These are phyloP conservation scores for Peribatodes rhomboidaria DNA, from an alignment of 2,888 invertebrate species.

Conservation along the genomic window DNA sequence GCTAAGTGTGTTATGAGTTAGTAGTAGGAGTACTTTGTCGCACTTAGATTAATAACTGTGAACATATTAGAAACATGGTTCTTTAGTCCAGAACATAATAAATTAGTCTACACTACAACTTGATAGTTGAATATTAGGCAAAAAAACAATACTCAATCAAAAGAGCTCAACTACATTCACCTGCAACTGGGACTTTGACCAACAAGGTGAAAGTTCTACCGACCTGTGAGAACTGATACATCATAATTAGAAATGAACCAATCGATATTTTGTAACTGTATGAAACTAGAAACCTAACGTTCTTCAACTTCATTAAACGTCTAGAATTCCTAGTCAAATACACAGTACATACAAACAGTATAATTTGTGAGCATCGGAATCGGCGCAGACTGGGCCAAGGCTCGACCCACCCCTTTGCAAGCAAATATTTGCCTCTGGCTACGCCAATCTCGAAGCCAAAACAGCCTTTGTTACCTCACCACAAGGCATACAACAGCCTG, in stretches of 20 bases:
- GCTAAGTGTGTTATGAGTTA: too few species aligned
- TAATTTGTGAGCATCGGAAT: conserved; percentile 45
- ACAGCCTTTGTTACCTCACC: conserved; percentile 42
- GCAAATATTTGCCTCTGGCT: conserved; percentile 61
- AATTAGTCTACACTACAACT: too few species aligned
- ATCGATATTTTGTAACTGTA: conserved; percentile 6
- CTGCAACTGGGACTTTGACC: conserved; percentile 1
- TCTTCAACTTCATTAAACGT: conserved; percentile 12
- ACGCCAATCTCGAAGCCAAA: conserved; percentile 42
- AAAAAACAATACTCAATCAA: neutral
- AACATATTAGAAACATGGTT: neutral
- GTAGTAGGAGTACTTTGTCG: too few species aligned
- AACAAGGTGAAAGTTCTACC: conserved; percentile 7
- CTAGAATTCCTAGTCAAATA: conserved; percentile 31
- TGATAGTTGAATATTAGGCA: neutral
- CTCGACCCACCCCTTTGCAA: conserved; percentile 42
- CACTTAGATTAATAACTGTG: too few species aligned
- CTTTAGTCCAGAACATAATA: neutral
- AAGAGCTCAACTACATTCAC: neutral
- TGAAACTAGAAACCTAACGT: conserved; percentile 1
- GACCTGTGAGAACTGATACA: conserved; percentile 2
- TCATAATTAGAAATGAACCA: neutral
- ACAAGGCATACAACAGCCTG: conserved; percentile 50
- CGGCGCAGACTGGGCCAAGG: conserved; percentile 50
- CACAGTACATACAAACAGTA: conserved; percentile 41